Evolutionary conservation across 2,888 invertebrate species (phyloP).

Genomic region (Drosophila kanekoi): DNA sequence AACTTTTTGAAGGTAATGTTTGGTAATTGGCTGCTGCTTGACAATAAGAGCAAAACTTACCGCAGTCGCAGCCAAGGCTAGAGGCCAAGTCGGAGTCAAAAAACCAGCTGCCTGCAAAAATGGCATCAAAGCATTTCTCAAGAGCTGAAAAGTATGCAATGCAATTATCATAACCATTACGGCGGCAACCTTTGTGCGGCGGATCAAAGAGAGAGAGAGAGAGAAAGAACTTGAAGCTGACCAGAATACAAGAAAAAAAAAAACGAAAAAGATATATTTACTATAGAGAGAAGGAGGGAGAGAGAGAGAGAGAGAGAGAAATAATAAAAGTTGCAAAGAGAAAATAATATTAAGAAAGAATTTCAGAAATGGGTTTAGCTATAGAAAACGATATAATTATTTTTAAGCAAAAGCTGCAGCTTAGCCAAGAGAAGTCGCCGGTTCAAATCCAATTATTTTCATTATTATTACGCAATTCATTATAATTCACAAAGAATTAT

Average conservation of each 20-base stretch:
- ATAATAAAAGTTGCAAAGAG: not conserved
- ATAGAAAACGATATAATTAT: too few species aligned
- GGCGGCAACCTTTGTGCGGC: not conserved
- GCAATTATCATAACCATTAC: conserved; percentile 56
- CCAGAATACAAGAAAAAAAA: not conserved
- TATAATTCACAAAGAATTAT: too few species aligned
- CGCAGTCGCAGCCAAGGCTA: conserved; percentile 2
- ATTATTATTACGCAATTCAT: too few species aligned
- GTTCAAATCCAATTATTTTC: too few species aligned
- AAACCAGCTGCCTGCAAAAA: conserved; percentile 31
- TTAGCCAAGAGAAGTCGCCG: too few species aligned
- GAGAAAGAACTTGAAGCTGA: conserved; percentile 1
- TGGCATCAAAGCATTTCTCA: conserved; percentile 38
- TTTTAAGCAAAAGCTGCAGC: too few species aligned
- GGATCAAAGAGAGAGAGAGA: too few species aligned
- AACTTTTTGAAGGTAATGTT: conserved; percentile 23
- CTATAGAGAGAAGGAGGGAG: not conserved
- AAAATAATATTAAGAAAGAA: not conserved
- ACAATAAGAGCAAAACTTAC: conserved; percentile 7
- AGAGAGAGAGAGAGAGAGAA: not conserved
- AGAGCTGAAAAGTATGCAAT: conserved; percentile 45
- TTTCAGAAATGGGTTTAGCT: not conserved
- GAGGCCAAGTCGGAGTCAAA: conserved; percentile 15
- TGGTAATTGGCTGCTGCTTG: conserved; percentile 38
- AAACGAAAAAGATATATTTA: not conserved